Evolutionary conservation across 2,888 invertebrate genomes (phyloP).

Genomic region (Cordilura impudica): DNA sequence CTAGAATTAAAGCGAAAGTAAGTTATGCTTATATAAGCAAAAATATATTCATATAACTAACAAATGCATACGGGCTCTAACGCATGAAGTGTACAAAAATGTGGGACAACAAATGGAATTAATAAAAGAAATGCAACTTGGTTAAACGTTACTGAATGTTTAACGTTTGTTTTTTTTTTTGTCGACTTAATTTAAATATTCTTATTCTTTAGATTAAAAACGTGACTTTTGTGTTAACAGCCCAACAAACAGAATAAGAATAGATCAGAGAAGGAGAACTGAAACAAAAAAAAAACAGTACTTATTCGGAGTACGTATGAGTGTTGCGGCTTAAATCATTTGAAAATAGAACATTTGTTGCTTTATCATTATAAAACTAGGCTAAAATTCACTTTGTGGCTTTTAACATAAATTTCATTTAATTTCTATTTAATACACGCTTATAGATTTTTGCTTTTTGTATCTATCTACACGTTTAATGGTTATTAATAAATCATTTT

Average conservation of each 20-base stretch:
- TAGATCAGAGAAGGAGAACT: not conserved
- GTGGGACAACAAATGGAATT: slow-evolving; percentile 16
- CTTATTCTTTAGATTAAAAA: slow-evolving; percentile 42
- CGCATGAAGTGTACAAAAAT: slow-evolving; percentile 55
- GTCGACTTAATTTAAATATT: slow-evolving; percentile 20
- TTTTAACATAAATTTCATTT: not conserved
- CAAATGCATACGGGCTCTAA: slow-evolving; percentile 42
- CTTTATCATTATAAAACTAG: not conserved
- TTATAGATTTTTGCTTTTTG: not conserved
- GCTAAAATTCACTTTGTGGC: not conserved
- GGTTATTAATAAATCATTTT: not conserved
- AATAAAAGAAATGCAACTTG: not conserved
- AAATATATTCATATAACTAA: not conserved
- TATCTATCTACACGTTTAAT: not conserved
- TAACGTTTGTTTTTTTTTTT: not conserved
- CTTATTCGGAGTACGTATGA: not conserved
- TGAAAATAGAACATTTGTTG: not conserved
- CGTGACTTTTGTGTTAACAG: slow-evolving; percentile 56
- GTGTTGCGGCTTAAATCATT: not conserved
- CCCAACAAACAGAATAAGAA: not conserved
- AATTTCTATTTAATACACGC: not conserved
- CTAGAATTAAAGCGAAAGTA: slow-evolving; percentile 55
- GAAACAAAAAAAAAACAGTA: not conserved
- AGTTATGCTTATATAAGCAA: not conserved
- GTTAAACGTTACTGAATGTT: not conserved